A percentile compares a stretch with the other conserved stretches of the same genome.
Conservation (phyloP, 1,140 invertebrate species). For the Caenorhabditis brenneri region DNA sequence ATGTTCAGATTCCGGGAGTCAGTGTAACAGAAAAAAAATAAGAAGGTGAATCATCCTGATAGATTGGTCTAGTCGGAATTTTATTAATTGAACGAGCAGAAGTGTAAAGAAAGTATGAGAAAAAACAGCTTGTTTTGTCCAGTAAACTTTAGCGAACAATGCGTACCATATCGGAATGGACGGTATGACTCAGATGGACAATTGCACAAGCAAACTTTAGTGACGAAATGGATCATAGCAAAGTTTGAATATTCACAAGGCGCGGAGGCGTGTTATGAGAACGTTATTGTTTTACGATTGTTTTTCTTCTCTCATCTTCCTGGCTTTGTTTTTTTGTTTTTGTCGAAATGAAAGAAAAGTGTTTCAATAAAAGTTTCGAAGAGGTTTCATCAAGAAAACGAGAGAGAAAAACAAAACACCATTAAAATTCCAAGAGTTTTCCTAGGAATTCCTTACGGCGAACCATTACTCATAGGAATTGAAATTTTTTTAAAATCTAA, state of each 20-base stretch:
- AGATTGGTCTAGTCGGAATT: background rate
- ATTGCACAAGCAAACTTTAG: background rate
- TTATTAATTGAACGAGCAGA: background rate
- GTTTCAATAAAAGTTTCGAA: no score
- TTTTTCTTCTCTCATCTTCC: no score
- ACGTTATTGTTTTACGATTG: background rate
- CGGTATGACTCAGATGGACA: constrained; percentile 12
- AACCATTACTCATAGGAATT: no score
- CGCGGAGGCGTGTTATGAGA: constrained; percentile 13
- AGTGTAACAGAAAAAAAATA: no score
- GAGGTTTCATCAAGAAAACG: no score
- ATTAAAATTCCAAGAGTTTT: no score
- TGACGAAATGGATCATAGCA: background rate
- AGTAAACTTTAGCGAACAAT: constrained; percentile 19
- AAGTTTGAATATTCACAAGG: constrained; percentile 11
- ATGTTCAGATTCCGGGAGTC: no score
- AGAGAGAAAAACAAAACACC: no score
- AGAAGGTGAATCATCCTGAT: no score
- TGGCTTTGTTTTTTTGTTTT: no score
- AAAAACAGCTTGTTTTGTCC: constrained; percentile 27
- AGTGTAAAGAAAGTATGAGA: background rate
- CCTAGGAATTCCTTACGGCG: no score
- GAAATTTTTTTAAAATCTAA: no score
- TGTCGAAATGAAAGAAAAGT: background rate
- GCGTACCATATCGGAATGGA: background rate